Base-by-base conservation (phyloP, 2,797 vertebrate genomes). In the Columba guinea region DNA sequence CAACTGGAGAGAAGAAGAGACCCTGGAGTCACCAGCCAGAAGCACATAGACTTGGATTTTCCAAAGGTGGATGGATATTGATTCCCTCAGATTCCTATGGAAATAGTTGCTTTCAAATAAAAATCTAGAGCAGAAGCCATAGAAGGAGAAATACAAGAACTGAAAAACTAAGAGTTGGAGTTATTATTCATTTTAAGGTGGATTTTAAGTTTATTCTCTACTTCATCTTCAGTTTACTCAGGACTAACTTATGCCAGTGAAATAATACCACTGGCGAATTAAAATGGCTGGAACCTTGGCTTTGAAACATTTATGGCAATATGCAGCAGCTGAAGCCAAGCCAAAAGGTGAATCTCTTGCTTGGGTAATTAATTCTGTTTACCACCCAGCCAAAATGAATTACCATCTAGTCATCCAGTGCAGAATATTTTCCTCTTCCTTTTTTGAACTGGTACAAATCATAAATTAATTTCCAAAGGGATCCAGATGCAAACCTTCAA, bases 391-490 rank as follows among this genome's bases (percentile, higher is more conserved):
- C 65, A 84, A 77, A 95, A 87, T 51, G 8, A 90, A 93, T 80
- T 81, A 85, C 62, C 56, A 85, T 62, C 76, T 48, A 86, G 67
- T 81, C 74, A 87, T 34, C 65, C 74, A 75, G 28, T 4, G 12
- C 11, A 11, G 59, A 91, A 39, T 88, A 88, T 69, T 78, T 89
- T 65, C 76, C 35, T 78, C 64, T 91, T 78, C 78, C 12, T 34
- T 87, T 63, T 55, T 67, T 64, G 53, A 55, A 55, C 69, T 60
- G 51, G 64, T 84, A 78, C 58, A 92, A 84, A 96, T 86, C 65
- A 78, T 90, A 89, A 92, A 89, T 87, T 74, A 75, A 62, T 88
- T 93, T 97, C 90, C 82, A 90, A 84, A 84, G 93, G 87, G 78
- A 87, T 93, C 92, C 89, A 92, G 82, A 59, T 87, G 92, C 71